Base-by-base conservation (phyloP, 2,113 vertebrate species). In the Blennius ocellaris region DNA sequence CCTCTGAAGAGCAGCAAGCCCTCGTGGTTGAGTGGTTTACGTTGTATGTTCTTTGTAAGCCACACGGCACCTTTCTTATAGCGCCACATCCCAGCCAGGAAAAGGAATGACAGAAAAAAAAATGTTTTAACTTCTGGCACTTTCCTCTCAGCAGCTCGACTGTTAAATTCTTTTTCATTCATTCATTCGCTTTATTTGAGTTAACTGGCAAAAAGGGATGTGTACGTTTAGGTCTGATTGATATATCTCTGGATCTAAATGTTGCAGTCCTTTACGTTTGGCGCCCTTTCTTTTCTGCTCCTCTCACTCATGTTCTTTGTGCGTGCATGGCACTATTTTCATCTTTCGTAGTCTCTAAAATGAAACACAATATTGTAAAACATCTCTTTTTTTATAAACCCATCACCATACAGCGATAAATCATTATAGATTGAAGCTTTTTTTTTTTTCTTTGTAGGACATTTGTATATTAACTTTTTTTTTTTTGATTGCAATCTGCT, bases 1-100 rank as follows among this genome's bases (percentile, higher is more conserved):
- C 68, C 49, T 73, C 57, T 4, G 11, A 65, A 71, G 67, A 77
- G 58, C 59, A 37, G 52, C 44, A 73, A 57, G 48, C 45, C 67
- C 37, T 76, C 37, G 17, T 37, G 5, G 49, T 57, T 78, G 54
- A 49, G 36, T 50, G 16, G 21, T 60, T 60, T 56, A 51, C 17
- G 1, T 44, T 44, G 16, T 59, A 67, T 64, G 64, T 52, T 16
- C 21, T 30, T 30, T 30, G 21, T 83, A 53, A 70, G 64, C 54
- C 53, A 58, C 59, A 44, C 49, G 61, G 65, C 58, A 69, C 30
- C 49, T 62, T 76, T 48, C 7, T 14, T 14, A 63, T 41, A 47
- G 21, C 51, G n/a, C 68, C 38, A 8, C 40, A 50, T 70, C 55
- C 48, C 47, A 60, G 54, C 6, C 11, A 30, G 59, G 30, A 45